Evolutionary conservation across 2,888 invertebrate genomes (phyloP).

Genomic region (Trichopoda pennipes): DNA sequence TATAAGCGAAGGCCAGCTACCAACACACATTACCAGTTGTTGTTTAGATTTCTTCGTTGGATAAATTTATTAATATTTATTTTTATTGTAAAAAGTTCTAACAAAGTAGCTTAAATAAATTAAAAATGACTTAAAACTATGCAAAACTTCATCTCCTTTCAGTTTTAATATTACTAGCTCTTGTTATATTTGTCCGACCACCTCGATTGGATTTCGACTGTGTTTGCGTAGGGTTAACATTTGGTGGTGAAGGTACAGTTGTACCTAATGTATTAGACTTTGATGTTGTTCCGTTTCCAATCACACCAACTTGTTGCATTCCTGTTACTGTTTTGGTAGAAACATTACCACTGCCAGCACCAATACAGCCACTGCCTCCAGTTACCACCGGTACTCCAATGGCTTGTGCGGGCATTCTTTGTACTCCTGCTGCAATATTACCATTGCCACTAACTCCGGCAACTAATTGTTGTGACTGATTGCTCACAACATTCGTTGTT

Average conservation of each 20-base stretch:
- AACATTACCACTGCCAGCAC: not conserved
- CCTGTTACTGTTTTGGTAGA: slow-evolving; percentile 34
- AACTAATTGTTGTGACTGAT: slow-evolving; percentile 47
- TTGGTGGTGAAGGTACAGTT: slow-evolving; percentile 32
- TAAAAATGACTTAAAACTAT: slow-evolving; percentile 10
- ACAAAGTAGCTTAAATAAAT: slow-evolving; percentile 32
- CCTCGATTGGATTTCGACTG: slow-evolving; percentile 71
- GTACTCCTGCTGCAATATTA: slow-evolving; percentile 49
- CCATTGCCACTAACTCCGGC: slow-evolving; percentile 56
- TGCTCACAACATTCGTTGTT: slow-evolving; percentile 47
- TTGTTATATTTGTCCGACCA: slow-evolving; percentile 73
- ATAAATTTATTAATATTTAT: slow-evolving; percentile 15
- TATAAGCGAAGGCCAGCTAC: slow-evolving; percentile 36
- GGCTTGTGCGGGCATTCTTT: slow-evolving; percentile 29
- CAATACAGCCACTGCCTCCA: not conserved
- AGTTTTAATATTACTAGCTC: slow-evolving; percentile 74
- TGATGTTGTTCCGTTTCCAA: slow-evolving; percentile 60
- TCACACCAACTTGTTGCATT: slow-evolving; percentile 53
- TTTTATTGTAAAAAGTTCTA: not conserved
- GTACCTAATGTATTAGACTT: slow-evolving; percentile 60
- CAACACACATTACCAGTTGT: slow-evolving; percentile 50
- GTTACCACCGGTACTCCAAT: slow-evolving; percentile 37
- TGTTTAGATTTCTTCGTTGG: slow-evolving; percentile 38
- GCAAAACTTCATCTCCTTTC: slow-evolving; percentile 73
- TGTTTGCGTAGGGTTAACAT: slow-evolving; percentile 47